phyloP scores from a whole-genome alignment of 1,140 invertebrate genomes.

The Halyomorpha halys region DNA sequence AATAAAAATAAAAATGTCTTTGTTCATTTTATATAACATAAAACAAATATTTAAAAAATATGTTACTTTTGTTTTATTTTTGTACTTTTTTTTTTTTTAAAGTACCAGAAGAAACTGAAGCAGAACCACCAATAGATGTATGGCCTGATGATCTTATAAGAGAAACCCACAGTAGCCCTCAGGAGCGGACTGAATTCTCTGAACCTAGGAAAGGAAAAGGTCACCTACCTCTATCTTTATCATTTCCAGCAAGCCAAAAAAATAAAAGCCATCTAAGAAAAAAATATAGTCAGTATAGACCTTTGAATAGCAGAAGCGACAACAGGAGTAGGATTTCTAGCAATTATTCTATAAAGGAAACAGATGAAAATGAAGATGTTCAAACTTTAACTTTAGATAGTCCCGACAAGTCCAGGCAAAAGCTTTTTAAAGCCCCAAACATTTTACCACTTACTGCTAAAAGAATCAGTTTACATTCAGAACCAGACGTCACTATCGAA shows the following conservation, averaged over 20 bases:
- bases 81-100: constrained; percentile 13
- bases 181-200: constrained; percentile 23
- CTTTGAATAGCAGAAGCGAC: neutral
- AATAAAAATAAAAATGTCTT: neutral
- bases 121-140: constrained; percentile 12
- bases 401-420: constrained; percentile 2
- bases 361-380: constrained; percentile 22
- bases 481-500: constrained; percentile 22
- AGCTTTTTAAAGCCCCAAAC: constrained; percentile 15
- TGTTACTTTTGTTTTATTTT: neutral
- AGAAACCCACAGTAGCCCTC: constrained; percentile 29
- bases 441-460: neutral
- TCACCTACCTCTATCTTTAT: neutral
- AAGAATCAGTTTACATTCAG: neutral
- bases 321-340: neutral
- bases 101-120: constrained; percentile 31
- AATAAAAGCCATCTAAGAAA: neutral
- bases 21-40: neutral
- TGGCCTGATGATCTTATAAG: constrained; percentile 13
- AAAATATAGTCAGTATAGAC: constrained; percentile 14
- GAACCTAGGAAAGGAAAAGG: constrained; percentile 2
- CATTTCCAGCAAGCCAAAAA: constrained; percentile 6
- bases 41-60: constrained; percentile 4
- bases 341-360: constrained; percentile 17
- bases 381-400: constrained; percentile 19